Evolutionary conservation across 2,113 vertebrate genomes (phyloP).

Genomic region (Phaethornis superciliosus): DNA sequence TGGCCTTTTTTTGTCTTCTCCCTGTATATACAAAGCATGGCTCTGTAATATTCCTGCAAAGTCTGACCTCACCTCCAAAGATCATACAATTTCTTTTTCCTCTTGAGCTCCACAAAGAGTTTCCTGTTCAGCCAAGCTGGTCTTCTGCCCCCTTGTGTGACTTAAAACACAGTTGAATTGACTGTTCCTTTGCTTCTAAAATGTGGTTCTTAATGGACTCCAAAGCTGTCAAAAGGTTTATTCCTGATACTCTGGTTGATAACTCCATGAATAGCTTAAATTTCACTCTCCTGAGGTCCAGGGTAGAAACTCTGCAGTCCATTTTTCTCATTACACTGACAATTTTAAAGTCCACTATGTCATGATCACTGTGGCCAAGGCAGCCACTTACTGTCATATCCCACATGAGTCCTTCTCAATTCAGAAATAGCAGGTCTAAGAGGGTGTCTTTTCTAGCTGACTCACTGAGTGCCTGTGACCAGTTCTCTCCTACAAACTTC

Average conservation of each 20-base stretch:
- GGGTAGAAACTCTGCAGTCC: not conserved
- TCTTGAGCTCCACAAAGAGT: not conserved
- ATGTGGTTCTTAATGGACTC: not conserved
- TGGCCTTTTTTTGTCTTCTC: too few relatives aligned
- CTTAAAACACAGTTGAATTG: not conserved
- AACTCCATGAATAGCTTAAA: not conserved
- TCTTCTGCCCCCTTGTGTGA: not conserved
- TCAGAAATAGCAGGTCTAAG: not conserved
- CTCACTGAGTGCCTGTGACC: not conserved
- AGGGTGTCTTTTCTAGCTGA: not conserved
- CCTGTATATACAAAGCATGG: fast-evolving
- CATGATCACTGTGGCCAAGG: not conserved
- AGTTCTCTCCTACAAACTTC: not conserved
- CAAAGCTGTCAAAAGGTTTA: not conserved
- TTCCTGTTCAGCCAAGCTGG: too few relatives aligned
- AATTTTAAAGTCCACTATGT: not conserved
- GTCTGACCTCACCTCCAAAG: not conserved
- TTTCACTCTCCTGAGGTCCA: not conserved
- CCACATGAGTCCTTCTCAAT: not conserved
- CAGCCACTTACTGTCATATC: not conserved
- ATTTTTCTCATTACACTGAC: not conserved
- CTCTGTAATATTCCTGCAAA: not conserved
- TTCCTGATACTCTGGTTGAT: not conserved
- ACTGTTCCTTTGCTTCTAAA: not conserved
- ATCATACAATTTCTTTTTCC: not conserved